A percentile compares a stretch with the other conserved stretches of the same genome.
Evolutionary conservation across 1,140 invertebrate species (phyloP).

Genomic region (Manduca sexta): DNA sequence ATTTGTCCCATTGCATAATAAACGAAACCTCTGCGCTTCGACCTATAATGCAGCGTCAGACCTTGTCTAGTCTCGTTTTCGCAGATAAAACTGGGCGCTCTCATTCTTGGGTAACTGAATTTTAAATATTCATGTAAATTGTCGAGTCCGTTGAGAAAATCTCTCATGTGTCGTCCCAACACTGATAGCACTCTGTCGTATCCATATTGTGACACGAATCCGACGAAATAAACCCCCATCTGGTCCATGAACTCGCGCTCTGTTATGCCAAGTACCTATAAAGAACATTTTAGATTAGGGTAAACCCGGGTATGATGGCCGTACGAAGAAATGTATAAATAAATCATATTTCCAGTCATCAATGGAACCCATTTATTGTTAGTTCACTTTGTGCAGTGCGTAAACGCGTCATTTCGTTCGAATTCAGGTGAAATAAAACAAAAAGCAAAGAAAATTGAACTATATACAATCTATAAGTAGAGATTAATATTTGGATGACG

Average conservation of each 20-base stretch:
- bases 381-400: too few relatives aligned
- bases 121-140: constrained; percentile 98
- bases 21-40: constrained; percentile 92
- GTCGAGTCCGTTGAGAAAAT: constrained; percentile 96
- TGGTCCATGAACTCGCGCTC: constrained; percentile 92
- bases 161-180: constrained; percentile 92
- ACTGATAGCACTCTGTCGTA: constrained; percentile 94
- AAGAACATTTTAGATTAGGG: too few relatives aligned
- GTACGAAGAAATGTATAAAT: too few relatives aligned
- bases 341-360: too few relatives aligned
- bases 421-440: too few relatives aligned
- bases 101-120: constrained; percentile 92
- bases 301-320: too few relatives aligned
- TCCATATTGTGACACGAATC: constrained; percentile 94
- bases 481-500: too few relatives aligned
- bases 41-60: constrained; percentile 93
- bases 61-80: constrained; percentile 95
- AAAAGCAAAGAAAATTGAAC: too few relatives aligned
- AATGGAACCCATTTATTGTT: too few relatives aligned
- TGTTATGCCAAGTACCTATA: constrained; percentile 85
- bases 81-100: constrained; percentile 96
- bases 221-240: constrained; percentile 92
- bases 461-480: too few relatives aligned
- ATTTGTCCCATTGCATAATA: constrained; percentile 99
- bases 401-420: too few relatives aligned